Evolutionary conservation across 2,888 invertebrate species (phyloP).

Genomic region (Aromia moschata): DNA sequence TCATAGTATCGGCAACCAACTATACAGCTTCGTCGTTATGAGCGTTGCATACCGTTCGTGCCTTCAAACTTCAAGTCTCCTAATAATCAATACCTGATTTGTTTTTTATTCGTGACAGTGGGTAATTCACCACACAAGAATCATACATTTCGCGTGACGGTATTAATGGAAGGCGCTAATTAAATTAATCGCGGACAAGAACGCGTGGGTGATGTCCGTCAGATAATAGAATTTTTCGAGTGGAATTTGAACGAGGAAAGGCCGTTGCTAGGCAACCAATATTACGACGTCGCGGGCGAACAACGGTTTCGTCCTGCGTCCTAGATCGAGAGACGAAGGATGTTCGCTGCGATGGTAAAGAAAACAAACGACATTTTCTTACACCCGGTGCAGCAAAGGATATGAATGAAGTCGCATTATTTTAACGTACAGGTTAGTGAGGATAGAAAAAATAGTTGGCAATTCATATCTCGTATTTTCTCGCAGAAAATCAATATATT

Average conservation of each 20-base stretch:
- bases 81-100: too few relatives aligned
- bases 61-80: too few relatives aligned
- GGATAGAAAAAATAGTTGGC: too few relatives aligned
- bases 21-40: too few relatives aligned
- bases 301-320: constrained; percentile 23
- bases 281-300: constrained; percentile 7
- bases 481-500: constrained; percentile 18
- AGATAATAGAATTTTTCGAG: background rate
- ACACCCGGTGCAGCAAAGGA: constrained; percentile 58
- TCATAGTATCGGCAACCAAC: too few relatives aligned
- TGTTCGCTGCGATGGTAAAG: constrained; percentile 10
- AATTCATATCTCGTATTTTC: constrained; percentile 6
- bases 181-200: background rate
- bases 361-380: constrained; percentile 20
- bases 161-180: background rate
- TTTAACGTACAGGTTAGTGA: constrained; percentile 81
- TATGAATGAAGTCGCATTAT: constrained; percentile 93
- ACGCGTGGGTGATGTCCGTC: background rate
- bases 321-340: constrained; percentile 12
- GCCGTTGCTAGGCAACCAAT: constrained; percentile 15
- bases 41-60: too few relatives aligned
- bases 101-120: too few relatives aligned
- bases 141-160: too few relatives aligned
- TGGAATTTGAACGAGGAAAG: background rate
- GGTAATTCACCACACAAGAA: too few relatives aligned